These are phyloP conservation scores for Perccottus glenii DNA, from an alignment of 2,113 vertebrate species.

Conservation along the genomic window DNA sequence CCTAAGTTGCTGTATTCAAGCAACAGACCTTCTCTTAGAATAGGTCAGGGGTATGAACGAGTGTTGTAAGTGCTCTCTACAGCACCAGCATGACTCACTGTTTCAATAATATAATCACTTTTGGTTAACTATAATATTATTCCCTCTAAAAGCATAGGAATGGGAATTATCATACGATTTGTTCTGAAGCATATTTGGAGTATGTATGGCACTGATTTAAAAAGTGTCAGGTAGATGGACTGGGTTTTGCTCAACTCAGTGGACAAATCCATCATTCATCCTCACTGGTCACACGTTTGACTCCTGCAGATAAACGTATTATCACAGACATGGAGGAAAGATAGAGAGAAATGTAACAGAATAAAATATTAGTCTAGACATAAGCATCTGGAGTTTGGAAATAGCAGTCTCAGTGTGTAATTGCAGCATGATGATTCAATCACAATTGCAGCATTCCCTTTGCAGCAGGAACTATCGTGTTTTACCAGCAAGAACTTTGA, in stretches of 20 bases:
- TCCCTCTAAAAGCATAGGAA: constrained; percentile 29
- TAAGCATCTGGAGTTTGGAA: neutral
- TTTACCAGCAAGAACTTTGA: no score
- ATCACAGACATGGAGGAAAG: constrained; percentile 17
- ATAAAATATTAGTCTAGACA: constrained; percentile 3
- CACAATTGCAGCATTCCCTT: no score
- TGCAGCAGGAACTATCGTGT: no score
- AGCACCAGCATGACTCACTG: constrained; percentile 41
- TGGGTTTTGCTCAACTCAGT: constrained; percentile 39
- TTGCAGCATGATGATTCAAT: neutral
- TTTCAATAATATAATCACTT: constrained; percentile 47
- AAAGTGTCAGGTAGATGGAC: no score
- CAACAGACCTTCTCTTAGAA: constrained; percentile 6
- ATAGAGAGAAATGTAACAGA: constrained; percentile 16
- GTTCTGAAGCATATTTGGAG: neutral
- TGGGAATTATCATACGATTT: constrained; percentile 14
- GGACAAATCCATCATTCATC: constrained; percentile 51
- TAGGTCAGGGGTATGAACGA: neutral
- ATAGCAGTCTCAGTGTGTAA: neutral
- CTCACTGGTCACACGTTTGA: constrained; percentile 30
- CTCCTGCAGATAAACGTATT: constrained; percentile 52
- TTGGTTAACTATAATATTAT: constrained; percentile 42
- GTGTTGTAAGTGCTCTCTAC: constrained; percentile 24
- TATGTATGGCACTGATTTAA: neutral
- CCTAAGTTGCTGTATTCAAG: neutral